Base-by-base conservation (phyloP, 1,140 invertebrate species). In the Ostrea denselamellosa region DNA sequence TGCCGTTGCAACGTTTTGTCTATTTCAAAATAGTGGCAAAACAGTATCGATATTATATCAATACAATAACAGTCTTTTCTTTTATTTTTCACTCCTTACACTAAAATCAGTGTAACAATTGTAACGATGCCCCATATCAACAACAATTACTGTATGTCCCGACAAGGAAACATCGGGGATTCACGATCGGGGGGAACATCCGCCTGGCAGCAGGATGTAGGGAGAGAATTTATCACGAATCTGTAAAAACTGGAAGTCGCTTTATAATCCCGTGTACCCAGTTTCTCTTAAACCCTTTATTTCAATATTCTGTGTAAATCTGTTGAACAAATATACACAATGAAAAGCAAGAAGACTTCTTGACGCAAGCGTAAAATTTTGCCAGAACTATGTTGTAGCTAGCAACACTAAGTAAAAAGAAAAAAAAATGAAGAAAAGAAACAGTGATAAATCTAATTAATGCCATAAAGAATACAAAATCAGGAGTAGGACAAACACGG, bases 101-200 rank as follows among this genome's bases (percentile, higher is more conserved):
- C 17, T 62, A 19, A 62, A 62, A 62, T 62, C 17, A 62, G 56
- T 7, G n/a, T 17, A 62, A 62, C 34, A 62, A 62, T 8, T 62
- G 56, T 17, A 62, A 19, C 56, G 19, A 17, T n/a, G n/a, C 17
- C 56, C 14, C 14, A 62, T 8, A 62, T 19, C n/a, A n/a, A 19
- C 17, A 62, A n/a, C 56, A 19, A 14, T 62, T 58, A 12, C 56
- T 62, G 17, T 62, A n/a, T 62, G 17, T 17, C 56, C 17, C 56
- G 17, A 62, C 56, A 19, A 77, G 68, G 68, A 77, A 77, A 77
- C 68, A 28, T 17, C 17, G 68, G 68, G 68, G 14, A 10, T 9
- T 68, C 25, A 28, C 25, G 68, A 77, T 28, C 68, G 28, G 68
- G 25, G 68, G 25, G 68, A n/a, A 77, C 28, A 77, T 77, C 68